Conservation (phyloP, 2,888 invertebrate species). For the Apodemia hepburni region DNA sequence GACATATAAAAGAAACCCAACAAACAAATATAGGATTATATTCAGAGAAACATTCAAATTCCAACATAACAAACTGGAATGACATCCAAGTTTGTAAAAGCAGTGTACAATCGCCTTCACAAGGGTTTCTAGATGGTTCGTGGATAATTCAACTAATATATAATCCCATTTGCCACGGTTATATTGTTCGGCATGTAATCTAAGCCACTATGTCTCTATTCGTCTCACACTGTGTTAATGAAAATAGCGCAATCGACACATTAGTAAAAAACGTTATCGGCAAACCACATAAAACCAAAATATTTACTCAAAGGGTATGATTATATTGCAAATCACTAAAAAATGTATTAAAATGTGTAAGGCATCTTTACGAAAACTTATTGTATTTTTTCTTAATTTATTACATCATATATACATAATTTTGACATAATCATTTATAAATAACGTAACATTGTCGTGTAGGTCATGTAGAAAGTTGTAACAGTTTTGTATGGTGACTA, state of each 20-base stretch:
- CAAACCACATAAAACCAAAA: slow-evolving; percentile 14
- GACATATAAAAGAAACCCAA: slow-evolving; percentile 65
- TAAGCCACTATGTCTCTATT: slow-evolving; percentile 65
- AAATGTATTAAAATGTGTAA: slow-evolving; percentile 68
- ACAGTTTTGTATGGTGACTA: slow-evolving; percentile 43
- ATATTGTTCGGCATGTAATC: slow-evolving; percentile 56
- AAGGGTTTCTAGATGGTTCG: slow-evolving; percentile 42
- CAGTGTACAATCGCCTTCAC: slow-evolving; percentile 48
- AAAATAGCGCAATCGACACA: slow-evolving; percentile 64
- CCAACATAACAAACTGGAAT: slow-evolving; percentile 64
- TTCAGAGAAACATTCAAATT: slow-evolving; percentile 75
- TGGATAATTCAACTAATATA: slow-evolving; percentile 51
- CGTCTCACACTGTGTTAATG: slow-evolving; percentile 67
- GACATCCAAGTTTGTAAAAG: slow-evolving; percentile 51
- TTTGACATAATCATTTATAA: slow-evolving; percentile 71
- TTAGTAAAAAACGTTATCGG: slow-evolving; percentile 43
- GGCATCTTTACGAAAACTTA: slow-evolving; percentile 76
- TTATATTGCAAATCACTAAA: slow-evolving; percentile 46
- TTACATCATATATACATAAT: slow-evolving; percentile 78
- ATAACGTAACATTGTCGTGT: slow-evolving; percentile 69
- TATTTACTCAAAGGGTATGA: slow-evolving; percentile 26
- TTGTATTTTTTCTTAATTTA: slow-evolving; percentile 75
- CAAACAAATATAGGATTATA: slow-evolving; percentile 80
- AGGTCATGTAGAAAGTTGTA: slow-evolving; percentile 58
- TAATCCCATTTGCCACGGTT: slow-evolving; percentile 69